Evolutionary conservation across 2,797 vertebrate species (phyloP), one percentile per base, ranked within the genome.

Genomic region (Macroramphosus scolopax): DNA sequence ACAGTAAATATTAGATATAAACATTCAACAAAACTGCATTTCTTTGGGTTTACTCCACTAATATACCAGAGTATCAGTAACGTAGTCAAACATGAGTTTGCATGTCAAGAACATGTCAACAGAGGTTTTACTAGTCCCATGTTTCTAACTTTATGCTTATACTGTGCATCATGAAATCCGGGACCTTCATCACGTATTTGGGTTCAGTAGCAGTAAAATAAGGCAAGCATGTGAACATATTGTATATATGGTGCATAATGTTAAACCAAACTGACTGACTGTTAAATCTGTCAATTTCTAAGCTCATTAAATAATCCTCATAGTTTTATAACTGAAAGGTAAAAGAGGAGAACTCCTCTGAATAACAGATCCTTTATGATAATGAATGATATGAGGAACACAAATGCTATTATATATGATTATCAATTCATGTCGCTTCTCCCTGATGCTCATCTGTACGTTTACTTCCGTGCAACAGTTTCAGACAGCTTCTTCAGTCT

Each of bases 401-500:
- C n/a, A n/a, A n/a, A n/a, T n/a, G n/a, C n/a, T n/a, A n/a, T n/a
- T n/a, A n/a, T n/a, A 50, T 2, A 32, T 1, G 38, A 62, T 50
- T 65, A 30, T 66, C 53, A 20, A n/a, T 33, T 56, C 8, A 49
- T 25, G 44, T 28, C 32, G 52, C 36, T 24, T 38, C 15, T 22
- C 34, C 17, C 45, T 28, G 24, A 16, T 25, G 16, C 34, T 54
- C 8, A 8, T n/a, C 49, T 9, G 44, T 8, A 9, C 3, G 59
- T 78, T 89, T 87, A 98, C 84, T 98, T 98, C 57, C 93, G 92
- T 53, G 91, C 94, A 55, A 94, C 76, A 11, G 93, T 93, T 87
- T 98, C 95, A 7, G 96, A 93, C 65, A 98, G 83, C 86, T 98
- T 98, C 90, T 98, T 99, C 78, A 99, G 92, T 72, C 97, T 93